Evolutionary conservation across 2,113 vertebrate genomes (phyloP).

Genomic region (Salvelinus alpinus): DNA sequence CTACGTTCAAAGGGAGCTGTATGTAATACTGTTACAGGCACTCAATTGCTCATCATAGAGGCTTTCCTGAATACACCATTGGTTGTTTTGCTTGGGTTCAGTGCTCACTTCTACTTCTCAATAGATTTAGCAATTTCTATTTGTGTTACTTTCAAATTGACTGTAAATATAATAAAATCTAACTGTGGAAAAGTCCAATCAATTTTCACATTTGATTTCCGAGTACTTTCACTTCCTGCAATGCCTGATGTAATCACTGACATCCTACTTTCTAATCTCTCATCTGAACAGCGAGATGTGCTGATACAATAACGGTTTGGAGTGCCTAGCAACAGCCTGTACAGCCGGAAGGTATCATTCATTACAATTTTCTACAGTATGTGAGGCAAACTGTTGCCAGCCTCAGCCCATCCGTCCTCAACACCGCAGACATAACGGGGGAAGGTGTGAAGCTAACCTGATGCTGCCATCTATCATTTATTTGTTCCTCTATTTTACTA

Average conservation of each 20-base stretch:
- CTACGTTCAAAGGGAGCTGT: constrained; percentile 21
- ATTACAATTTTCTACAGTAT: too few species aligned
- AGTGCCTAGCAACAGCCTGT: too few species aligned
- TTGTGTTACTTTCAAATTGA: constrained; percentile 56
- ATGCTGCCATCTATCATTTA: too few species aligned
- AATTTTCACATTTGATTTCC: not conserved
- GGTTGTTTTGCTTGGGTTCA: constrained; percentile 26
- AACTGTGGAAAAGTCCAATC: constrained; percentile 34
- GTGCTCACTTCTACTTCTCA: constrained; percentile 36
- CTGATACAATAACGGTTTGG: too few species aligned
- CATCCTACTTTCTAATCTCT: too few species aligned
- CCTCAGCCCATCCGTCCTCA: too few species aligned
- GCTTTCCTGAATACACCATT: constrained; percentile 17
- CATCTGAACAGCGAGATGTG: too few species aligned
- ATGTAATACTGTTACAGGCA: constrained; percentile 1
- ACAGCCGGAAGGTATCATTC: too few species aligned
- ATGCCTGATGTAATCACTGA: not conserved
- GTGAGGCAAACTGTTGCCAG: too few species aligned
- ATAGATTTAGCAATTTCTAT: constrained; percentile 51
- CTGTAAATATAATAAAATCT: constrained; percentile 55
- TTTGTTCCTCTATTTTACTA: too few species aligned
- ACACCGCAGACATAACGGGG: too few species aligned
- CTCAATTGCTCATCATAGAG: constrained; percentile 3
- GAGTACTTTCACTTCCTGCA: not conserved
- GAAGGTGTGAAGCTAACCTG: too few species aligned